Evolutionary conservation across 1,140 invertebrate species (phyloP), one percentile per base, ranked within the genome.

Genomic region (Macrocentrus cingulum): DNA sequence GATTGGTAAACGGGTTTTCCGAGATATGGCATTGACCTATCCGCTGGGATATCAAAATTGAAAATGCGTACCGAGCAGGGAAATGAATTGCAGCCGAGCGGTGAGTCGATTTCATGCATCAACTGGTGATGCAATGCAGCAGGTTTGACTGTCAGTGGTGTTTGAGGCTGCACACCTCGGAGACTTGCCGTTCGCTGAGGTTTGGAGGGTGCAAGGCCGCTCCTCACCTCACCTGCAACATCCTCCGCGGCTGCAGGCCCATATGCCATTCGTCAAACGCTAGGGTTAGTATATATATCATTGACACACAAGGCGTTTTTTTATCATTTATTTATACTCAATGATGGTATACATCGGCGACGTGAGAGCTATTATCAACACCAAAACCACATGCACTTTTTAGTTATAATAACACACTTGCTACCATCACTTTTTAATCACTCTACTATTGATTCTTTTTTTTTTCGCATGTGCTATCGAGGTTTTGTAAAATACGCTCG

Each of bases 121-220:
- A n/a, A n/a, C n/a, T n/a, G n/a, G n/a, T n/a, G n/a, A n/a, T n/a
- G n/a, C n/a, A n/a, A n/a, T n/a, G n/a, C n/a, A n/a, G n/a, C n/a
- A n/a, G n/a, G n/a, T n/a, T n/a, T n/a, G n/a, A n/a, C n/a, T n/a
- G n/a, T n/a, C n/a, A n/a, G n/a, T n/a, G n/a, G n/a, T n/a, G 16
- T 39, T 13, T 55, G 39, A 55, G 16, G 32, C 23, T 46, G 42
- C 11, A 44, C 53, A 36, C 53, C 25, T 34, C 42, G 25, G 7
- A 55, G 89, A 70, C 90, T 91, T 5, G 89, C 88, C 15, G 89
- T 91, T 61, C 91, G 81, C 70, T 91, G 88, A 5, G 91, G 91
- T 76, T 92, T 92, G 7, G 87, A 88, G 2, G 83, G 83, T 42
- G 88, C 87, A 50, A 92, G 83, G 7, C 84, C 84, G 70, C 87